Evolutionary conservation across 2,888 invertebrate species (phyloP), one percentile per base, ranked within the genome.

Genomic region (Watsonalla binaria): DNA sequence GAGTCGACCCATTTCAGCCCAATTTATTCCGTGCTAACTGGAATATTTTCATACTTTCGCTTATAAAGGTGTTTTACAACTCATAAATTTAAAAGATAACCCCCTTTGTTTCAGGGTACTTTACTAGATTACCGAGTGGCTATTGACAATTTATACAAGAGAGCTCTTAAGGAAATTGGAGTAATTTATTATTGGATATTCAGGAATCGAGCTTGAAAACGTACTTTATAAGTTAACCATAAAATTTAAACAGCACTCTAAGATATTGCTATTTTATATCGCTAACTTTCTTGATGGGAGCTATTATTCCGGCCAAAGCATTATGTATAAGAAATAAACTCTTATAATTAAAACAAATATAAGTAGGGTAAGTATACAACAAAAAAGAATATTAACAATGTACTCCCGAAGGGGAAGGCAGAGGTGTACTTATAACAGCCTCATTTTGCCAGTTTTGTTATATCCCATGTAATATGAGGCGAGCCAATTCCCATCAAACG

Each of bases 61-160:
- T 61, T 68, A 63, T 69, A 73, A 68, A 73, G 72, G 72, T 70
- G 65, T 66, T 82, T 78, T 74, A 76, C 74, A 66, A 72, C 64
- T 74, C 79, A 75, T 80, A 82, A 82, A 82, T 80, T 78, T 61
- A 60, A 67, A 70, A 74, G 70, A 72, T 75, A 69, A 72, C 74
- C 76, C 14, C 73, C 72, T 75, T 80, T 78, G 75, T 72, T 73
- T 77, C 73, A 68, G 70, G 69, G 67, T 70, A 66, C 66, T 72
- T 70, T 62, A 56, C 61, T 55, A 64, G 68, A 72, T 75, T 70
- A 77, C 62, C 69, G 68, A 71, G 69, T 72, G 68, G 65, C 66
- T 70, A 76, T 74, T 70, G 72, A 73, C 70, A 68, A 70, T 72
- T 68, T 70, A 73, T 66, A 66, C 62, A 59, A 62, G 61, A 59